These are phyloP conservation scores for Cotesia typhae DNA, from an alignment of 1,140 invertebrate genomes.

Conservation along the genomic window DNA sequence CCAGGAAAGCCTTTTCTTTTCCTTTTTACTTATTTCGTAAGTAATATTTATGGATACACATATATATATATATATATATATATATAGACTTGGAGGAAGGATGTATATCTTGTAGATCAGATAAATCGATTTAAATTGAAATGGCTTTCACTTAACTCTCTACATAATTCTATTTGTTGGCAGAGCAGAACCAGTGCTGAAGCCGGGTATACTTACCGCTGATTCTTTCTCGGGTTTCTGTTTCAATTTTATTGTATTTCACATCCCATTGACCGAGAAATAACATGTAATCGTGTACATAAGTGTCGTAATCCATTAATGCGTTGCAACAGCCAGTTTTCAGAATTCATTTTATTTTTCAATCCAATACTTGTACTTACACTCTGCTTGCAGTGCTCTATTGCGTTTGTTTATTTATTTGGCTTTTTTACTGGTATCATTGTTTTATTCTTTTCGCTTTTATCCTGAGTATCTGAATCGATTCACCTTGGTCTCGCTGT, in stretches of 20 bases:
- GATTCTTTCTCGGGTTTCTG: neutral
- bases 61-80: neutral
- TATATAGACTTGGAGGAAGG: neutral
- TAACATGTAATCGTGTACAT: conserved; percentile 23
- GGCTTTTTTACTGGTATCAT: neutral
- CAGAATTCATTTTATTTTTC: neutral
- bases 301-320: conserved; percentile 12
- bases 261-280: conserved; percentile 25
- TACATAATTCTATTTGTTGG: too few relatives aligned
- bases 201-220: too few relatives aligned
- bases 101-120: too few relatives aligned
- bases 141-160: too few relatives aligned
- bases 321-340: conserved; percentile 4
- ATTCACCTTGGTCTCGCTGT: neutral
- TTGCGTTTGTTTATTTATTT: neutral
- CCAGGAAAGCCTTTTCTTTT: neutral
- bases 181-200: too few relatives aligned
- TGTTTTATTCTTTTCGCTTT: conserved; percentile 7
- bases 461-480: neutral
- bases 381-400: neutral
- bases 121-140: too few relatives aligned
- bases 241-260: conserved; percentile 5
- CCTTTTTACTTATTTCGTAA: neutral
- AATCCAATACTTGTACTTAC: neutral
- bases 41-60: neutral